Percentiles rank a stretch among this genome's conserved stretches.
These are phyloP conservation scores for Apomyelois bistriatella DNA, from an alignment of 2,888 invertebrate species.

Conservation along the genomic window DNA sequence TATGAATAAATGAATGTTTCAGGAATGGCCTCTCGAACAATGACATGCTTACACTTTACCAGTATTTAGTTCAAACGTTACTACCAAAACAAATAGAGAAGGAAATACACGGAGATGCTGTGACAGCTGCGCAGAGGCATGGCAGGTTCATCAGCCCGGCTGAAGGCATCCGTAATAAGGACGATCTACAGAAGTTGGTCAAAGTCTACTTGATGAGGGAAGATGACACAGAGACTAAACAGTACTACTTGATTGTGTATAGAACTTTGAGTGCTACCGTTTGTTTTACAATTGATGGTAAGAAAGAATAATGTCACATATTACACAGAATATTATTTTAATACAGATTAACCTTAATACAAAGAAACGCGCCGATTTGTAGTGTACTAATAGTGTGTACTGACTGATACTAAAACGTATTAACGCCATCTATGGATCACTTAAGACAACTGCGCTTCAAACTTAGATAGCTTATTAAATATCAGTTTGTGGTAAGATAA, in stretches of 20 bases:
- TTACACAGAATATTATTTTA: constrained; percentile 9
- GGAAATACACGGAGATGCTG: constrained; percentile 85
- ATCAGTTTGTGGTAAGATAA: no score
- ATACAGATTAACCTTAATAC: no score
- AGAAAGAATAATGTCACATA: constrained; percentile 26
- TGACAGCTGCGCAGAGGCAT: constrained; percentile 67
- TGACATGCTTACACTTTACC: constrained; percentile 94
- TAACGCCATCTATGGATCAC: no score
- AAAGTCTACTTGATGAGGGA: constrained; percentile 84
- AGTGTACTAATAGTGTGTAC: no score
- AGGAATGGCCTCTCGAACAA: constrained; percentile 92
- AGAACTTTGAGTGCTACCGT: constrained; percentile 91
- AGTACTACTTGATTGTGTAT: constrained; percentile 90
- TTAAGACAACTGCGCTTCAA: no score
- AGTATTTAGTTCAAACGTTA: constrained; percentile 89
- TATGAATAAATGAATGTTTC: constrained; percentile 28
- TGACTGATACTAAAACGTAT: no score
- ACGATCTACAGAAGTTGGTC: constrained; percentile 82
- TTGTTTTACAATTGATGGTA: constrained; percentile 91
- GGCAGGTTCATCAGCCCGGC: constrained; percentile 70
- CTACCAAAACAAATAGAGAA: constrained; percentile 87
- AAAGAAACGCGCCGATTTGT: no score
- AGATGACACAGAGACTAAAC: constrained; percentile 73
- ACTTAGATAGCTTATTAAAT: no score
- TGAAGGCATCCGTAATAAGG: constrained; percentile 57